phyloP scores from a whole-genome alignment of 2,113 vertebrate genomes.

The Apaloderma vittatum region DNA sequence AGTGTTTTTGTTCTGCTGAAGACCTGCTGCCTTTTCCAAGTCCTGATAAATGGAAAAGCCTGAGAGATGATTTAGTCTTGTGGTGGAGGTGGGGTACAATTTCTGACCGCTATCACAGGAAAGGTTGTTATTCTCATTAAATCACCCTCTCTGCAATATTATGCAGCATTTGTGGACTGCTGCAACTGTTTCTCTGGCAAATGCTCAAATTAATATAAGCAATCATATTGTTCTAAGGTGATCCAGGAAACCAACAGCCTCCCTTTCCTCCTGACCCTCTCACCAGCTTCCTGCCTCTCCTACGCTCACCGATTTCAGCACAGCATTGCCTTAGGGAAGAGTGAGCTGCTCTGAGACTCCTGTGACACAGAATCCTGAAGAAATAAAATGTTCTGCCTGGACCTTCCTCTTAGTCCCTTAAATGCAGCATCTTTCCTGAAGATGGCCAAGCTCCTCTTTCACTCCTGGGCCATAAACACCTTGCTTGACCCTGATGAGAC shows the following conservation, averaged over 20 bases:
- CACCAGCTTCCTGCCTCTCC: conserved; percentile 32
- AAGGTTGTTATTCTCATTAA: conserved; percentile 30
- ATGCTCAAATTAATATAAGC: not conserved
- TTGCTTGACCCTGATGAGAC: not conserved
- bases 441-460: not conserved
- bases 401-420: not conserved
- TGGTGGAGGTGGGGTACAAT: not conserved
- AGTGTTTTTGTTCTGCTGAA: not conserved
- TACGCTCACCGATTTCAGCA: not conserved
- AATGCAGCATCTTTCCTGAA: not conserved
- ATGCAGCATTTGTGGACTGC: not conserved
- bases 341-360: not conserved
- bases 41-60: not conserved
- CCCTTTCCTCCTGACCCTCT: conserved; percentile 39
- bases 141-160: not conserved
- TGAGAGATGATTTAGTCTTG: not conserved
- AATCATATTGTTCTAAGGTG: conserved; percentile 28
- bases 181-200: conserved; percentile 13
- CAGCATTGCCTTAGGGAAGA: not conserved
- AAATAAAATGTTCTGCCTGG: not conserved
- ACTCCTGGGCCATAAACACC: not conserved
- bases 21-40: not conserved
- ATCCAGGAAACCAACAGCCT: conserved; percentile 56
- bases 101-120: not conserved
- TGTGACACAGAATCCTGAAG: not conserved